Percentiles rank a stretch among this genome's conserved stretches.
Conservation (phyloP, 2,888 invertebrate genomes). For the Smittia aterrima region DNA sequence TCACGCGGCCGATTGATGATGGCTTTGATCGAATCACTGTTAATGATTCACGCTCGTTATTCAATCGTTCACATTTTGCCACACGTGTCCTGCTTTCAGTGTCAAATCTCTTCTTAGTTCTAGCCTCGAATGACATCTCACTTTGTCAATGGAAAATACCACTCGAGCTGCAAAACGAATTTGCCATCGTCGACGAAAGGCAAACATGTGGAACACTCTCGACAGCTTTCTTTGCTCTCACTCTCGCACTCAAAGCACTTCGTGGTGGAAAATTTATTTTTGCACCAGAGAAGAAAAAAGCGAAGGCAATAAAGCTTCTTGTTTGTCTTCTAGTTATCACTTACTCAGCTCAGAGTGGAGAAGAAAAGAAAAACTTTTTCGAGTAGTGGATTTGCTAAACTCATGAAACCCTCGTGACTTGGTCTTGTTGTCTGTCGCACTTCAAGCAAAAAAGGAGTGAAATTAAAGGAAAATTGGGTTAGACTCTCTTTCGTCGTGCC, state of each 20-base stretch:
- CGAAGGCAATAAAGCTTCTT: background rate
- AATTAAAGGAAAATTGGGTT: background rate
- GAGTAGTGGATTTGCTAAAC: background rate
- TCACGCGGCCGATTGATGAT: background rate
- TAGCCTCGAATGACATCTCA: background rate
- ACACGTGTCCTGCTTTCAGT: conserved; percentile 1
- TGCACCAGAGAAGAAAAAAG: background rate
- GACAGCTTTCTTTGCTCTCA: background rate
- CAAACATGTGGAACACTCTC: background rate
- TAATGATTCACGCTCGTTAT: no score
- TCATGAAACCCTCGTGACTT: background rate
- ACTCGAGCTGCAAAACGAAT: background rate
- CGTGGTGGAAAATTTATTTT: background rate
- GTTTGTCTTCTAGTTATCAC: background rate
- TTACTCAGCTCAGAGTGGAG: no score
- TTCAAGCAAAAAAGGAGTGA: background rate
- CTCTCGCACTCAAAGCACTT: background rate
- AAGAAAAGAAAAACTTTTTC: background rate
- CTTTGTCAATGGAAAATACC: conserved; percentile 3
- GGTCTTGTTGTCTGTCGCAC: background rate
- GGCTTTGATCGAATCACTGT: background rate
- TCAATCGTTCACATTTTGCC: background rate
- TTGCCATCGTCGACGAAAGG: background rate
- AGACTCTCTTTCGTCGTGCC: background rate
- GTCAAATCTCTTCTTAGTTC: background rate